Evolutionary conservation across 1,140 invertebrate species (phyloP).

Genomic region (Heliconius himera): DNA sequence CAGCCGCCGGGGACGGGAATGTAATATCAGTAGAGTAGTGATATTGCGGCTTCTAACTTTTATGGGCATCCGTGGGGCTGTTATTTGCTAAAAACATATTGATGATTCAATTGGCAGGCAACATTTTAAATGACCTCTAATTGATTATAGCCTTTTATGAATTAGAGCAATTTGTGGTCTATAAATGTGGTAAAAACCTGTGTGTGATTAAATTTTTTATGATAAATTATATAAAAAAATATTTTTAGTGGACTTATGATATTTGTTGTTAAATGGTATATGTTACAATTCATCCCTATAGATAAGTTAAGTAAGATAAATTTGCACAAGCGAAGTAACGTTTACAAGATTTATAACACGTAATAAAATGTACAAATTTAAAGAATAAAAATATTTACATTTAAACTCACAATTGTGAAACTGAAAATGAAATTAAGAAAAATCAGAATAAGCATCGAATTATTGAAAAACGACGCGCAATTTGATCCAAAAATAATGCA

Average conservation of each 20-base stretch:
- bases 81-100: conserved; percentile 51
- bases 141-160: conserved; percentile 24
- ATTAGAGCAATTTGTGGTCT: not conserved
- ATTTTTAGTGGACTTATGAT: not conserved
- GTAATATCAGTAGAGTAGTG: conserved; percentile 72
- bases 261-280: not conserved
- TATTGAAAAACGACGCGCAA: conserved; percentile 47
- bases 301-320: not conserved
- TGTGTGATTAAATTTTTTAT: not conserved
- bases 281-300: not conserved
- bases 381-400: conserved; percentile 4
- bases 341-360: not conserved
- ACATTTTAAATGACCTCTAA: conserved; percentile 41
- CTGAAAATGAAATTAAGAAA: conserved; percentile 11
- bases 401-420: not conserved
- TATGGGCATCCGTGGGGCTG: conserved; percentile 1
- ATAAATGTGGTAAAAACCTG: not conserved
- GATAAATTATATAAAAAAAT: no score
- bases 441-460: conserved; percentile 42
- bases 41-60: conserved; percentile 67
- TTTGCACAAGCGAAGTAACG: not conserved
- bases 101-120: conserved; percentile 47
- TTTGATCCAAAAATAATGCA: conserved; percentile 40
- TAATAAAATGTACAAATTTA: conserved; percentile 9
- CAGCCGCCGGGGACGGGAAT: conserved; percentile 57